Evolutionary conservation across 2,888 invertebrate species (phyloP).

Genomic region (Protodeltote pygarga): DNA sequence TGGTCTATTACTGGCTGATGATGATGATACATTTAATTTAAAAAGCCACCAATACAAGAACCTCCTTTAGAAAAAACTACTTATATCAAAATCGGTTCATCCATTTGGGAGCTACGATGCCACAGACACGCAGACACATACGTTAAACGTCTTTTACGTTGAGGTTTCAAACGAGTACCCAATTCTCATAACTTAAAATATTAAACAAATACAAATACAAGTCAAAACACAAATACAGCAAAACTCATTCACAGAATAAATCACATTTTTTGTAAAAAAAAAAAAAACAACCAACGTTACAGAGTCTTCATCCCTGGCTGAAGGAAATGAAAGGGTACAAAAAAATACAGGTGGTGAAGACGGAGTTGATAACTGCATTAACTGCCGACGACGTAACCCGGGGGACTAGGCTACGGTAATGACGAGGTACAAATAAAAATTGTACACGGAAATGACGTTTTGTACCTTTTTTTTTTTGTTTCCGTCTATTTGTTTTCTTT

Average conservation of each 20-base stretch:
- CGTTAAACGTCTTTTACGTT: no score
- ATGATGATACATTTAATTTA: no score
- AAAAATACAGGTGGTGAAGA: slow-evolving; percentile 34
- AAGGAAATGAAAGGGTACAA: slow-evolving; percentile 44
- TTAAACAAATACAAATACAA: not conserved
- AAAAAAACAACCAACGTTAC: slow-evolving; percentile 13
- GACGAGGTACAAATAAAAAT: slow-evolving; percentile 34
- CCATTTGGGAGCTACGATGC: no score
- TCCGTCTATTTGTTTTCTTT: no score
- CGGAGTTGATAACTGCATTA: slow-evolving; percentile 44
- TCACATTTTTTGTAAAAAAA: slow-evolving; percentile 20
- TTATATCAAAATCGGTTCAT: no score
- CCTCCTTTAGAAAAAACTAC: no score
- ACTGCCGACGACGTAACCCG: slow-evolving; percentile 28
- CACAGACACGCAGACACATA: no score
- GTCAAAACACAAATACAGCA: slow-evolving; percentile 12
- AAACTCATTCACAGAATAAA: slow-evolving; percentile 19
- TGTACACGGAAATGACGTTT: slow-evolving; percentile 15
- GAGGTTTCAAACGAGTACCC: no score
- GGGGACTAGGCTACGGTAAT: slow-evolving; percentile 35
- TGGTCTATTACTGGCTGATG: no score
- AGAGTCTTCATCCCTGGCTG: slow-evolving; percentile 26
- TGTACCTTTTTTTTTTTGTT: not conserved
- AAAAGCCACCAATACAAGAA: no score
- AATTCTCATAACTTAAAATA: not conserved